Base-by-base conservation (phyloP, 92 coral and sea anemone species). In the Paramuricea clavata region DNA sequence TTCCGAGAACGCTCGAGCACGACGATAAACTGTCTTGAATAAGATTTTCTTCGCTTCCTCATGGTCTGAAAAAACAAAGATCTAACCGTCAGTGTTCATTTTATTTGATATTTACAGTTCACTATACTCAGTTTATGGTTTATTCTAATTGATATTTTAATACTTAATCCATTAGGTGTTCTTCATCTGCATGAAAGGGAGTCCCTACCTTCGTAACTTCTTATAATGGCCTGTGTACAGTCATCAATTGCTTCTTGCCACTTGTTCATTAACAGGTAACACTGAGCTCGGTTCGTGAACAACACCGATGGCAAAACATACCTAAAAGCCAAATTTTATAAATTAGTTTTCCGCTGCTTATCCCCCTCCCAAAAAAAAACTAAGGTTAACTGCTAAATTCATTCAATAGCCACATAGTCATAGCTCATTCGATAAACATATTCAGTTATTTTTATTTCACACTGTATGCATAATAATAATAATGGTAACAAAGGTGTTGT, bases 221-320 rank as follows among this genome's bases (percentile, higher is more conserved):
- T 91, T 42, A 98, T 94, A 41, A 96, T 90, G 16, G 99, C 99
- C 8, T 91, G 86, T 6, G 91, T 69, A 57, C 99, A 96, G 76
- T 96, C 99, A 68, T 54, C 78, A 39, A 90, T 85, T 1, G 99
- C 98, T 8, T 89, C 77, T 19, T 49, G 49, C 99, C 99, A 96
- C 64, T 96, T 87, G 30, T 85, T 70, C 42, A 82, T 93, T 64
- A 92, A 93, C 12, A 94, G 72, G 81, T 87, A 93, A 35, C 97
- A 93, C 82, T 96, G 99, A 0, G 99, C 99, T 27, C 98, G 91
- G 89, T 96, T 96, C 33, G 98, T 94, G 87, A 87, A 94, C 90
- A 96, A 65, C 49, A 92, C 94, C 0, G 99, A 95, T 41, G 99
- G 99, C 42, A 95, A 57, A 41, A 93, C 95, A 94, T 91, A 94